Evolutionary conservation across 2,113 vertebrate species (phyloP).

Genomic region (Oxyruncus cristatus): DNA sequence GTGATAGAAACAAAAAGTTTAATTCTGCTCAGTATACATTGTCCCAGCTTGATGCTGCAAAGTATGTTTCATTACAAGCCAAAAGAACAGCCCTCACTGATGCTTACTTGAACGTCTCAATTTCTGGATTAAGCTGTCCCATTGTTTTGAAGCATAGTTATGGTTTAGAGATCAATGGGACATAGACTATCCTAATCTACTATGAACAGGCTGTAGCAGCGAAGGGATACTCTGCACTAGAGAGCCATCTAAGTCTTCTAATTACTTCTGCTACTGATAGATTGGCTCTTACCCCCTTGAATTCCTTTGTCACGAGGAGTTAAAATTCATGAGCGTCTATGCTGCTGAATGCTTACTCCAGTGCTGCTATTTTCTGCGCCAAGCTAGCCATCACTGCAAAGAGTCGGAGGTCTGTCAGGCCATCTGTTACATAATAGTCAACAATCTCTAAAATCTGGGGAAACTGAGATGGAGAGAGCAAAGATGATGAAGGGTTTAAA

Average conservation of each 20-base stretch:
- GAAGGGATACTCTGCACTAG: conserved; percentile 67
- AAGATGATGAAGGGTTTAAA: conserved; percentile 78
- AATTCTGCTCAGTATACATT: not conserved
- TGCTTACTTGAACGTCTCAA: conserved; percentile 34
- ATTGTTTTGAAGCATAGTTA: conserved; percentile 71
- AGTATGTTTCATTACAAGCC: conserved; percentile 41
- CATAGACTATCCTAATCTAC: conserved; percentile 71
- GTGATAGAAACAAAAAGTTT: not conserved
- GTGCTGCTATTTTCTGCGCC: conserved; percentile 87
- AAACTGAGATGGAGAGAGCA: conserved; percentile 64
- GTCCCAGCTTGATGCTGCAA: not conserved
- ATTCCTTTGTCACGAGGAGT: conserved; percentile 78
- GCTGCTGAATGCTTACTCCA: conserved; percentile 85
- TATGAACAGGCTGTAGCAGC: conserved; percentile 62
- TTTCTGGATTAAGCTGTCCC: conserved; percentile 69
- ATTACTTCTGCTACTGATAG: conserved; percentile 79
- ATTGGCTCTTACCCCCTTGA: conserved; percentile 75
- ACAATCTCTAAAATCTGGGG: conserved; percentile 91
- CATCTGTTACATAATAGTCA: conserved; percentile 93
- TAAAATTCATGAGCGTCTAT: conserved; percentile 82
- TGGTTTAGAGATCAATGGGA: conserved; percentile 67
- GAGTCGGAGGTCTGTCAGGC: conserved; percentile 90
- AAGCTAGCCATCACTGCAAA: conserved; percentile 90
- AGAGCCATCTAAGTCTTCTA: conserved; percentile 78
- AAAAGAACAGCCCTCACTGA: conserved; percentile 30